These are phyloP conservation scores for Podarcis raffonei DNA, from an alignment of 2,113 vertebrate genomes.

Conservation along the genomic window DNA sequence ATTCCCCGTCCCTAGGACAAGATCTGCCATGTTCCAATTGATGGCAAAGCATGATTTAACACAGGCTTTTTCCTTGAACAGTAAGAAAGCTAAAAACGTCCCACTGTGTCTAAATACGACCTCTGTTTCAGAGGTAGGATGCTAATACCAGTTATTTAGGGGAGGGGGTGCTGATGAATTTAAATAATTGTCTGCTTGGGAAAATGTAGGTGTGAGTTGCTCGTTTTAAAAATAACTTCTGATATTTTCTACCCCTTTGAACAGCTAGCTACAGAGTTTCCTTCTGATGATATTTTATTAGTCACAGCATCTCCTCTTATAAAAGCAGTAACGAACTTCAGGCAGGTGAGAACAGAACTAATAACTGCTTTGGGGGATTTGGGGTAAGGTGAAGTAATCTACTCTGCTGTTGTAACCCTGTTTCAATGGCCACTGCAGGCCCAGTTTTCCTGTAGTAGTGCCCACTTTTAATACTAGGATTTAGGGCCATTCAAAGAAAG, in stretches of 20 bases:
- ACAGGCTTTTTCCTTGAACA: not conserved
- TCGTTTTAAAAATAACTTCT: not conserved
- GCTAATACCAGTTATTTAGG: not conserved
- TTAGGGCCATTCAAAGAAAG: no score
- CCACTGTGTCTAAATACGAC: not conserved
- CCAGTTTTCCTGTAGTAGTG: no score
- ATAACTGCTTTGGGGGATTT: not conserved
- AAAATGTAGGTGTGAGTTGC: not conserved
- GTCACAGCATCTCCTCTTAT: slow-evolving; percentile 87
- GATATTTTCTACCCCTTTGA: slow-evolving; percentile 1
- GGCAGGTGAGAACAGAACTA: slow-evolving; percentile 79
- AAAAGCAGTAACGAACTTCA: slow-evolving; percentile 92
- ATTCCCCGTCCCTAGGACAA: not conserved
- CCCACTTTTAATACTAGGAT: not conserved
- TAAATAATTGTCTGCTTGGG: not conserved
- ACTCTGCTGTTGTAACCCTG: not conserved
- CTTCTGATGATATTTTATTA: slow-evolving; percentile 84
- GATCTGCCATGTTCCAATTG: not conserved
- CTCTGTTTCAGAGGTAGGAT: not conserved
- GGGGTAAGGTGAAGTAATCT: not conserved
- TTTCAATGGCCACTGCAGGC: not conserved
- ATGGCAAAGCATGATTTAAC: not conserved
- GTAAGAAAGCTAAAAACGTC: not conserved
- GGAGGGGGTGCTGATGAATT: not conserved
- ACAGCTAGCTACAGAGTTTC: slow-evolving; percentile 86